Evolutionary conservation across 2,888 invertebrate genomes (phyloP).

Genomic region (Priocnemis perturbator): DNA sequence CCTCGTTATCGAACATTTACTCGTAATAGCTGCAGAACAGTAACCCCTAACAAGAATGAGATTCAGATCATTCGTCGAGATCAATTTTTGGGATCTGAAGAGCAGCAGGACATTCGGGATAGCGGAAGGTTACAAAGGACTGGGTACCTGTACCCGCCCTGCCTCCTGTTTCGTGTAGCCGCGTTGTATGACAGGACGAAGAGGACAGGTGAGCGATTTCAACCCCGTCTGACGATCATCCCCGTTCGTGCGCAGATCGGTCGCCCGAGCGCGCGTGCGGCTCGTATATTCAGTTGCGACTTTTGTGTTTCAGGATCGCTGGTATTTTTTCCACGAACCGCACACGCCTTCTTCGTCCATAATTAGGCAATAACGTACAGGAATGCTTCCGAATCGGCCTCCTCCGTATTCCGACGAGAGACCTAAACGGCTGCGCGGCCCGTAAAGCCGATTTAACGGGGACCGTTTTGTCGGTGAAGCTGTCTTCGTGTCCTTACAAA

Average conservation of each 20-base stretch:
- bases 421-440: too few relatives aligned
- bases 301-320: background rate
- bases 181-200: too few relatives aligned
- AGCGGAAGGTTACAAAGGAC: conserved; percentile 12
- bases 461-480: too few relatives aligned
- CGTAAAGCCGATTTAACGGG: too few relatives aligned
- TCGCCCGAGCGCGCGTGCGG: conserved; percentile 13
- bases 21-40: background rate
- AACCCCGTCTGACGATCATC: conserved; percentile 21
- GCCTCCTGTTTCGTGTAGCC: too few relatives aligned
- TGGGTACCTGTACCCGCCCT: too few relatives aligned
- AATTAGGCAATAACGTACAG: conserved; percentile 16
- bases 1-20: too few relatives aligned
- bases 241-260: background rate
- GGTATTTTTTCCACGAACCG: conserved; percentile 10
- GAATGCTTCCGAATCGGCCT: background rate
- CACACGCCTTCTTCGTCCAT: conserved; percentile 10
- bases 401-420: too few relatives aligned
- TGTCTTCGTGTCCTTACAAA: too few relatives aligned
- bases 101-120: conserved; percentile 6
- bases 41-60: conserved; percentile 53
- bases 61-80: conserved; percentile 55
- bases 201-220: conserved; percentile 33
- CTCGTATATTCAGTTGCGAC: conserved; percentile 2
- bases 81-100: conserved; percentile 48